A percentile compares a stretch with the other conserved stretches of the same genome.
Evolutionary conservation across 2,888 invertebrate genomes (phyloP).

Genomic region (Odontomyia ornata): DNA sequence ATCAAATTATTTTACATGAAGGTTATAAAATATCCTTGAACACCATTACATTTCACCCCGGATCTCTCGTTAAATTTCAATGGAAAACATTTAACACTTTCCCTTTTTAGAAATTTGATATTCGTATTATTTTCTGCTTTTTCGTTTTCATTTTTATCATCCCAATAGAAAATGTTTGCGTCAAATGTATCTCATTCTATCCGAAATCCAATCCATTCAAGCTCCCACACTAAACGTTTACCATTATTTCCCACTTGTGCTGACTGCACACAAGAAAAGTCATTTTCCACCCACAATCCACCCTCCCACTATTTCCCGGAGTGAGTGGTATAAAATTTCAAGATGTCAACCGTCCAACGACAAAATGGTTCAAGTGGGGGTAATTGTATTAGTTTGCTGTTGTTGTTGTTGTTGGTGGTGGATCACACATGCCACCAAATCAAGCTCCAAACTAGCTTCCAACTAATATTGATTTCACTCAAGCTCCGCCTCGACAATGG

Average conservation of each 20-base stretch:
- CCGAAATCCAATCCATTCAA: too few species aligned
- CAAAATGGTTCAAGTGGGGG: constrained; percentile 39
- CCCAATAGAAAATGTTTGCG: not conserved
- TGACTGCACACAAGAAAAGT: not conserved
- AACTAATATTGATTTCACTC: constrained; percentile 18
- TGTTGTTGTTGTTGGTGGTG: not conserved
- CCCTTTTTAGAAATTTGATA: not conserved
- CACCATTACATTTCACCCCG: too few species aligned
- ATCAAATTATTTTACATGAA: too few species aligned
- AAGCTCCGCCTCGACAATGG: constrained; percentile 27
- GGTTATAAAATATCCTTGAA: too few species aligned
- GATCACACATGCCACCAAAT: not conserved
- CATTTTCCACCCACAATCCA: not conserved
- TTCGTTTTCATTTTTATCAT: not conserved
- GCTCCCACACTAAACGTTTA: not conserved
- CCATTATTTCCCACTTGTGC: not conserved
- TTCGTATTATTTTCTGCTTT: not conserved
- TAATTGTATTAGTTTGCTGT: not conserved
- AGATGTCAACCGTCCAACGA: constrained; percentile 39
- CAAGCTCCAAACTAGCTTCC: not conserved
- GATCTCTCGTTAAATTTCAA: too few species aligned
- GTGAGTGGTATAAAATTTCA: constrained; percentile 9
- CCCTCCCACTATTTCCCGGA: not conserved
- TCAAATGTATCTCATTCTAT: not conserved
- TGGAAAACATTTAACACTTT: constrained; percentile 18